Evolutionary conservation across 2,888 invertebrate species (phyloP), one percentile per base, ranked within the genome.

Genomic region (Callinectes sapidus): DNA sequence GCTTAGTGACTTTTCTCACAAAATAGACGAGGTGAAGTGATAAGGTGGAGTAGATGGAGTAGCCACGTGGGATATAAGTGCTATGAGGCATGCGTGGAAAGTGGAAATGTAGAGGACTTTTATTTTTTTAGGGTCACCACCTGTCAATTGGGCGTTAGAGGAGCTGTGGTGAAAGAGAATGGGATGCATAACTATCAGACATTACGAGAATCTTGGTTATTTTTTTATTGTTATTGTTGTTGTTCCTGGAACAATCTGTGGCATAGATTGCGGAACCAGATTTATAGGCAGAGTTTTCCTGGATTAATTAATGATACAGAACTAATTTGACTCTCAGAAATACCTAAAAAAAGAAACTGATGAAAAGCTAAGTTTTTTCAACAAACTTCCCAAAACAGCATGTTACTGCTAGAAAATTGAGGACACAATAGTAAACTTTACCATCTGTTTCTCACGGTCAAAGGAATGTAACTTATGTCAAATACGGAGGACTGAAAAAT

Each of bases 1-100:
- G 81, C 81, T 81, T 81, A 81, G 35, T 81, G 81, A 81, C 81
- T 81, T 35, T 81, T 81, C 81, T 32, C 81, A 35, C 81, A 81
- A 32, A 81, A 81, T 32, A 35, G 81, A 81, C 35, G 81, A 81
- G 35, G 81, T 81, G 81, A 35, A 81, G 81, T 81, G 81, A 81
- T 81, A 81, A 81, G 81, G 35, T 35, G 35, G 81, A 35, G 35
- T 77, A 81, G 81, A 81, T 32, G 81, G 81, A 81, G n/a, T 81
- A 35, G 81, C 81, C 81, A 35, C 81, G 81, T 81, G 81, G 81
- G 35, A 35, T 35, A 16, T 81, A 81, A 81, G 81, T 71, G 71
- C 35, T 32, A 81, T 81, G 35, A 35, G 10, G 16, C 32, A 35
- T 35, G 35, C 81, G 81, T 10, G 35, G 35, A 23, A 81, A 35